Evolutionary conservation across 1,140 invertebrate species (phyloP), one percentile per base, ranked within the genome.

Genomic region (Bombus sibiricus): DNA sequence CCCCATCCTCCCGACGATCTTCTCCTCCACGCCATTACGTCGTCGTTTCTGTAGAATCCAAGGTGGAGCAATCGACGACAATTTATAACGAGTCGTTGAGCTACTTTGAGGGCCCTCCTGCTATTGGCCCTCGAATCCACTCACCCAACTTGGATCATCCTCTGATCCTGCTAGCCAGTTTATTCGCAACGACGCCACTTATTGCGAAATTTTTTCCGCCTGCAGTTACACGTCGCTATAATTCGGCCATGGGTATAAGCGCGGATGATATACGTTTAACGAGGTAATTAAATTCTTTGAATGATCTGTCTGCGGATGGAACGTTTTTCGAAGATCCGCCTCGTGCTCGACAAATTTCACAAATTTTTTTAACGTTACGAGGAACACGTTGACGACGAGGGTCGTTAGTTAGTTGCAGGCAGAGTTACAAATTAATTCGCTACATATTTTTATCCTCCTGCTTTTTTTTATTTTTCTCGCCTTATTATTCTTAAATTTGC

Each of bases 41-140:
- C 73, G 85, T 78, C 78, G 68, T 68, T 75, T 66, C 86, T 71
- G 47, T 57, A 37, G 75, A 71, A 81, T 90, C 74, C 76, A 71
- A 82, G 68, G 62, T 62, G 72, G 72, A 85, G 72, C 83, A 88
- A 80, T 90, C 80, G 75, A 87, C 75, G 89, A 90, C 89, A 90
- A 90, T 90, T 90, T 90, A 83, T 90, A 90, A 90, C 89, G 89
- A 90, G 83, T 81, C 88, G 85, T 89, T 76, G 79, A 90, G 88
- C 88, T 84, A 90, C 89, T 90, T 90, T 90, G 88, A 88, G 86
- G 76, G 32, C 68, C 53, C 86, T 59, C 47, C n/a, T 76, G 74
- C 47, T 64, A 53, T 75, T 87, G 81, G 47, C 64, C 77, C 74
- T 69, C 77, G 43, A 89, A 86, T 64, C 57, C 78, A 10, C 77